Base-by-base conservation (phyloP, 2,797 vertebrate genomes). In the Adelosebastes latens region DNA sequence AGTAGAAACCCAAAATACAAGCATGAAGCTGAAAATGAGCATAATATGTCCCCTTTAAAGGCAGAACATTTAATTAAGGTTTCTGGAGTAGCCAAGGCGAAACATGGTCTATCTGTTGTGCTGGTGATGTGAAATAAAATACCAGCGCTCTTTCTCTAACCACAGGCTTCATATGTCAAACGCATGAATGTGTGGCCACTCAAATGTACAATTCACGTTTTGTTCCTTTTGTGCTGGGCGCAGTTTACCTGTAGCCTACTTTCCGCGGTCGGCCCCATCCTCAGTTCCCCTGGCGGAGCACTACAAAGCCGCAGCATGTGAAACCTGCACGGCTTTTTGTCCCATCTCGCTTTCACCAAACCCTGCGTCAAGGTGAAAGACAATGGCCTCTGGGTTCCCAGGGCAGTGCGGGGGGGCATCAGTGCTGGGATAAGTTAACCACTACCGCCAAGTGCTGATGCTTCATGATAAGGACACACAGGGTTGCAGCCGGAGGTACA, bases 331-430 rank as follows among this genome's bases (percentile, higher is more conserved):
- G 71, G 83, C 91, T 91, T 88, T 92, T 81, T 92, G 91, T 94
- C 75, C 85, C 70, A 10, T 85, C 60, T 64, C 27, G 81, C 84
- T 93, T 92, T 93, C 87, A 93, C 83, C 82, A 72, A 87, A 82
- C 84, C 76, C 81, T 29, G 61, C 77, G 78, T 91, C 82, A 81
- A 92, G 91, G 86, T 87, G 88, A 72, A 63, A 80, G 84, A 94
- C 93, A 94, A 95, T 86, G 85, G 84, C 78, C 34, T 27, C 59
- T n/a, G 63, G 89, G 88, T 95, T 95, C 94, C 92, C 94, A 94
- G 77, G 87, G 90, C 89, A 79, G 80, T n/a, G 87, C n/a, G 66
- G 88, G 85, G 85, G 87, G 91, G 87, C 75, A 88, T 80, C 77
- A 80, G 71, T 2, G 14, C 78, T 22, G 84, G 82, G 87, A 74